Base-by-base conservation (phyloP, 2,113 vertebrate species). In the Cyprinodon tularosa region DNA sequence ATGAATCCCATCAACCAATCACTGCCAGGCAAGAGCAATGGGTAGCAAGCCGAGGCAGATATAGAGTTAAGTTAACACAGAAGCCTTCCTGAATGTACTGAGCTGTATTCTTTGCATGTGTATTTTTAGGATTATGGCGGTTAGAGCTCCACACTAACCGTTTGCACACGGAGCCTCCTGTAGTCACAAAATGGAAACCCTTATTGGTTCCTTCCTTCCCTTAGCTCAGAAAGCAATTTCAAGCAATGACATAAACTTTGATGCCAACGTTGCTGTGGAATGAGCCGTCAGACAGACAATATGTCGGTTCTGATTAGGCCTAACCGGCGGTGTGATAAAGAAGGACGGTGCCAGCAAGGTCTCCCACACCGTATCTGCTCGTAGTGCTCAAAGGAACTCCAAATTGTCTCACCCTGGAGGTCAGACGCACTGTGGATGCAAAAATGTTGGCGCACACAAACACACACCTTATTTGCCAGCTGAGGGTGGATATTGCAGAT, bases 401-500 rank as follows among this genome's bases (percentile, higher is more conserved):
- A 83, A 90, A 92, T 89, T 86, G 85, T 89, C 89, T 91, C 90
- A 90, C 89, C 89, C 88, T 85, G 68, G 91, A 94, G 94, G 94
- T 95, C 93, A 91, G 88, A 87, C 84, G 80, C 83, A 93, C 88
- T 85, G 84, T 85, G 83, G 84, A 90, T 92, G 87, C 87, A 92
- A 91, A 92, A 87, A 78, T 85, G 60, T 36, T 39, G 57, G 66
- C 44, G 39, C 62, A 45, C 72, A 69, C 61, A 81, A 64, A 59
- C 17, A 68, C 79, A 68, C 74, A 44, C 39, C 82, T 83, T 91
- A 90, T 92, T 93, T 92, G 88, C 86, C 85, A 93, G 93, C 93
- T 94, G 94, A 95, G 89, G 93, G 90, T 90, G 91, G 85, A 90
- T 80, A 86, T 90, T 93, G 88, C 82, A 86, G 88, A 89, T 92